Evolutionary conservation across 2,113 vertebrate genomes (phyloP).

Genomic region (Elephas maximus): DNA sequence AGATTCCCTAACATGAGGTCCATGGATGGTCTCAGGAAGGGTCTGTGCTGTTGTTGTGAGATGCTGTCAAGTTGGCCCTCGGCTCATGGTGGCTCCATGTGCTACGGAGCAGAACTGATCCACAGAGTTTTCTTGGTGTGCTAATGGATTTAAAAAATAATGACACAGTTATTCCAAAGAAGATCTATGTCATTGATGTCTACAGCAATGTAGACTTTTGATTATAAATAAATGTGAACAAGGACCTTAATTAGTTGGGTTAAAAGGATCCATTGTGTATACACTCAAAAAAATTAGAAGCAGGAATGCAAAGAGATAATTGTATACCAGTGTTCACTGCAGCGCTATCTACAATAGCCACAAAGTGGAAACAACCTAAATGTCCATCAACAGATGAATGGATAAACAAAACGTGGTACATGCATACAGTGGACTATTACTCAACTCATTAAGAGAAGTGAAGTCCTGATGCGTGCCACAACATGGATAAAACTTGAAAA

Average conservation of each 20-base stretch:
- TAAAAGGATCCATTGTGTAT: conserved; percentile 32
- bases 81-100: neutral
- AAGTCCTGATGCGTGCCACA: neutral
- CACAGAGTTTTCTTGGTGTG: neutral
- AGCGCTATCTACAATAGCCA: neutral
- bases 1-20: neutral
- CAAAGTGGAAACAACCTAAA: neutral
- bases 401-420: neutral
- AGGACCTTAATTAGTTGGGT: neutral
- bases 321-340: too few species aligned
- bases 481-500: neutral
- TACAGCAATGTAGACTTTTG: neutral
- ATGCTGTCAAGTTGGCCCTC: neutral
- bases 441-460: neutral
- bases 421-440: neutral
- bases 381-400: neutral
- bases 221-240: conserved; percentile 35
- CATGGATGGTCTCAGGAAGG: neutral
- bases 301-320: neutral
- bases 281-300: neutral
- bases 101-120: neutral
- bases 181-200: conserved; percentile 6
- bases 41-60: neutral
- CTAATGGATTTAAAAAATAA: neutral
- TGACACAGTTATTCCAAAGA: neutral